Evolutionary conservation across 1,140 invertebrate genomes (phyloP), one percentile per base, ranked within the genome.

Genomic region (Calliphora vicina): DNA sequence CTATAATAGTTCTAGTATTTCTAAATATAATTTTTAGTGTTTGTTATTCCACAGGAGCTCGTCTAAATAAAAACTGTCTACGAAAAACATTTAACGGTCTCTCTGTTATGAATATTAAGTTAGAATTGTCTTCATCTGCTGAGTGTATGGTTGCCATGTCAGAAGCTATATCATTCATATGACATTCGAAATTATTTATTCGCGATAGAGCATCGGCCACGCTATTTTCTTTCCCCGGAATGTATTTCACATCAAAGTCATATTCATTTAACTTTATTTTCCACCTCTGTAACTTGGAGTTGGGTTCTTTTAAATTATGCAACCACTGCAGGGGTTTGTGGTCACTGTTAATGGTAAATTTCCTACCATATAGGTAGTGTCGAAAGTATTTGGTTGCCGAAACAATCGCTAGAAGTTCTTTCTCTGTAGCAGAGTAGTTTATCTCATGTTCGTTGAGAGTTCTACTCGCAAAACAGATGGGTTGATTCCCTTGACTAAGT

Each of bases 331-430:
- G 74, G 6, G 85, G 84, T 82, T 82, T 50, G 82, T 84, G 85
- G 67, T 84, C 84, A 50, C 81, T 82, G 57, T 80, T 50, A 43
- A 85, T 80, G 80, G 73, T 80, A 81, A 85, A 86, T 50, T 84
- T 73, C 29, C 67, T 57, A 80, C 78, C 83, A 35, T 50, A 82
- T 29, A 84, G 80, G 67, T 85, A 84, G 45, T 67, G 89, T 83
- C 87, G 82, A 85, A 92, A 93, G 74, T 91, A 86, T 85, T 92
- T 88, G 0, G 91, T 87, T 0, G 89, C 91, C 86, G 88, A 91
- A 5, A 93, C 78, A 26, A 87, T 86, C 2, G 84, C 84, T 73
- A 85, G 45, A 15, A 86, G 71, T 82, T 87, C 86, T 81, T 84
- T 84, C 82, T 87, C 86, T n/a, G 81, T 85, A 23, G 82, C 81